Conservation (phyloP, 2,888 invertebrate species). For the Serripes groenlandicus region DNA sequence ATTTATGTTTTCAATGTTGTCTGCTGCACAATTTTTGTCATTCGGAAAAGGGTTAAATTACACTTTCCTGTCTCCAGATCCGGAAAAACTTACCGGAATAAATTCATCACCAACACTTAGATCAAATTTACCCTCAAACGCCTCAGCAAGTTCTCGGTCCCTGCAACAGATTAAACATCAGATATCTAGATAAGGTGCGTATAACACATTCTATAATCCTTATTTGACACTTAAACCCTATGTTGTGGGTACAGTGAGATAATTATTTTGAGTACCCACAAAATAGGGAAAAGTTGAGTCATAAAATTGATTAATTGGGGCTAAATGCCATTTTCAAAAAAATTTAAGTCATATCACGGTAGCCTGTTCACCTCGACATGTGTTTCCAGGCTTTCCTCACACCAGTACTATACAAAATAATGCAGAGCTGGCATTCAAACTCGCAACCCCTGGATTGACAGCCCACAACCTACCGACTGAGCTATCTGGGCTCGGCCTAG, state of each 20-base stretch:
- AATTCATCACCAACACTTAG: slow-evolving; percentile 70
- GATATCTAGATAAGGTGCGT: too few species aligned
- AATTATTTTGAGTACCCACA: too few species aligned
- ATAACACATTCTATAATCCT: not conserved
- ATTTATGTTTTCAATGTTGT: too few species aligned
- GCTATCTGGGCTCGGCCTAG: too few species aligned
- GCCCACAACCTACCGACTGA: too few species aligned
- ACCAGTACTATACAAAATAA: not conserved
- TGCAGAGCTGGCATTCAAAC: too few species aligned
- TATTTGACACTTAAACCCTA: too few species aligned
- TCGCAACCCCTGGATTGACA: too few species aligned
- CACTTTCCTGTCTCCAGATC: not conserved
- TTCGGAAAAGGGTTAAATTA: slow-evolving; percentile 1
- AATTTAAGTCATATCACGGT: not conserved
- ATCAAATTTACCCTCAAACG: slow-evolving; percentile 65
- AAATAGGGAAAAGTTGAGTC: too few species aligned
- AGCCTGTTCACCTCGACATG: not conserved
- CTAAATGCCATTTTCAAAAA: not conserved
- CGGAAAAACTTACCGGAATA: slow-evolving; percentile 58
- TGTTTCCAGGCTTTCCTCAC: not conserved
- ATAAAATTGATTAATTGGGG: not conserved
- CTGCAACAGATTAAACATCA: slow-evolving; percentile 45
- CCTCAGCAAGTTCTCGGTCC: slow-evolving; percentile 32
- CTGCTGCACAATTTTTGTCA: too few species aligned
- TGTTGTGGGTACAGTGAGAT: too few species aligned